Conservation (phyloP, 1,140 invertebrate genomes). For the Arctopsyche grandis region DNA sequence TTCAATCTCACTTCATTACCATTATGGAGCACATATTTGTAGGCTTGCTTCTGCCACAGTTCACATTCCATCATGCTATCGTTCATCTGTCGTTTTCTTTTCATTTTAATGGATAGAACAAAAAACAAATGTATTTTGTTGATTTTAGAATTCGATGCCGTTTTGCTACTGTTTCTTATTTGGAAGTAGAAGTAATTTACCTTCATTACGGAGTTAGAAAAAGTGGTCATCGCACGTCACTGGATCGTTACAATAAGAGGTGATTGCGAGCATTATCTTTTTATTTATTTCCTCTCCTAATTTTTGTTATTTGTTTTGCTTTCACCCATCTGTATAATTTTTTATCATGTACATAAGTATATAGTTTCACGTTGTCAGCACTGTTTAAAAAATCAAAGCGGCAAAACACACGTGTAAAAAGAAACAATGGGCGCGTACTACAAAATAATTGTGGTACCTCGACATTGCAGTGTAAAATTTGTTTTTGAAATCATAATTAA, state of each 20-base stretch:
- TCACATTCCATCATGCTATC: not conserved
- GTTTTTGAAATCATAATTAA: no score
- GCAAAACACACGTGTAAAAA: no score
- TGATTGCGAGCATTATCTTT: slow-evolving; percentile 33
- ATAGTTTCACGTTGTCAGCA: not conserved
- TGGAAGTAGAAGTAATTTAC: slow-evolving; percentile 47
- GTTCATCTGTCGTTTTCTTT: not conserved
- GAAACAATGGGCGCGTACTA: no score
- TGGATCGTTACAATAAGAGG: slow-evolving; percentile 37
- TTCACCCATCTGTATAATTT: not conserved
- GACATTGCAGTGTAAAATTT: no score
- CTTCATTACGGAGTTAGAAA: slow-evolving; percentile 12
- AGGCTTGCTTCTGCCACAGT: slow-evolving; percentile 26
- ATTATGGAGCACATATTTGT: not conserved
- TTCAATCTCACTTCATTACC: slow-evolving; percentile 7
- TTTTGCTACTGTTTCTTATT: slow-evolving; percentile 54
- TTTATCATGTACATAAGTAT: not conserved
- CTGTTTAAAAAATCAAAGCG: no score
- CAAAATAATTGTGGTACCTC: no score
- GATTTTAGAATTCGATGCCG: slow-evolving; percentile 54
- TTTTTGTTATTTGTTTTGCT: not conserved
- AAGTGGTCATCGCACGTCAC: slow-evolving; percentile 38
- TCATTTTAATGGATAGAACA: slow-evolving; percentile 16
- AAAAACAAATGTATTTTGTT: slow-evolving; percentile 51
- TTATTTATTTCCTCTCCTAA: slow-evolving; percentile 12